Percentiles rank a stretch among this genome's conserved stretches.
Evolutionary conservation across 1,140 invertebrate species (phyloP).

Genomic region (Cotesia typhae): DNA sequence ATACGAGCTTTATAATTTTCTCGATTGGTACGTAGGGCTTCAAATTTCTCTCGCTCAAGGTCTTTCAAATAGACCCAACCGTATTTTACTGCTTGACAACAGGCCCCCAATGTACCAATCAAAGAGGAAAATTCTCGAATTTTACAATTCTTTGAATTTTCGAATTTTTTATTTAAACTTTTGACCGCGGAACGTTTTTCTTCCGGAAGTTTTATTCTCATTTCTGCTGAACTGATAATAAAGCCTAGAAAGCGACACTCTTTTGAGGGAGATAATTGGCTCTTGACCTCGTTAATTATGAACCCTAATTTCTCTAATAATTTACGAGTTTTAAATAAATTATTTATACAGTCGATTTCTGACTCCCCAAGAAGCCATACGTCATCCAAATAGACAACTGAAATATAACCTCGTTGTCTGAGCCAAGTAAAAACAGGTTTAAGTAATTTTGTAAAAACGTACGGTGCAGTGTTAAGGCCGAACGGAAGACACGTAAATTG

Average conservation of each 20-base stretch:
- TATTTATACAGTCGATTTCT: neutral
- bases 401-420: neutral
- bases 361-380: neutral
- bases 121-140: neutral
- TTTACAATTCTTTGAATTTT: neutral
- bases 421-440: slow-evolving; percentile 9
- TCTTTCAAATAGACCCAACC: slow-evolving; percentile 11
- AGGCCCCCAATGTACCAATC: neutral
- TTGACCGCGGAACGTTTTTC: neutral
- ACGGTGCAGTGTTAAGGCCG: slow-evolving; percentile 1
- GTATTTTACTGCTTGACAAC: slow-evolving; percentile 11
- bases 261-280: neutral
- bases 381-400: slow-evolving; percentile 25
- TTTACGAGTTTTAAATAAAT: neutral
- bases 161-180: neutral
- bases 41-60: slow-evolving; percentile 14
- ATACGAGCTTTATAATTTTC: slow-evolving; percentile 14
- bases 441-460: slow-evolving; percentile 23
- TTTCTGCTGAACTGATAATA: neutral
- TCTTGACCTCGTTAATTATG: slow-evolving; percentile 20
- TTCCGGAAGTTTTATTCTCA: neutral
- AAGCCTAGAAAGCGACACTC: slow-evolving; percentile 13
- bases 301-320: slow-evolving; percentile 7
- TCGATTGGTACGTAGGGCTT: neutral
- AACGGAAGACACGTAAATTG: slow-evolving; percentile 21